Base-by-base conservation (phyloP, 2,888 invertebrate species). In the Lomographa bimaculata region DNA sequence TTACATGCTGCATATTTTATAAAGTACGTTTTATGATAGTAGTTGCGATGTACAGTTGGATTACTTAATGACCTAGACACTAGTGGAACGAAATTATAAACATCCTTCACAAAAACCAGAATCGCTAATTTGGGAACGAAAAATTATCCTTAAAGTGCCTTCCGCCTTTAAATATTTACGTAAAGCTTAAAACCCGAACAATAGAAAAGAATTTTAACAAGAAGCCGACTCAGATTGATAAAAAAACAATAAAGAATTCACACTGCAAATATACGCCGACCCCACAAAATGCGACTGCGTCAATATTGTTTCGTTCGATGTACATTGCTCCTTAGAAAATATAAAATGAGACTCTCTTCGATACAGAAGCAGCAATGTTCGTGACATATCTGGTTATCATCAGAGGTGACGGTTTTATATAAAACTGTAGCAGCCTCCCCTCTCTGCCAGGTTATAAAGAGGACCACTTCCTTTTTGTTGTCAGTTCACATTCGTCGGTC, bases 381-480 rank as follows among this genome's bases (percentile, higher is more conserved):
- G 7, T 7, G n/a, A 17, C 19, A 9, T 7, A 5, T 10, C 0
- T 11, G 20, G 19, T 21, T 37, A 17, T 7, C 12, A 32, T 12
- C 26, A 14, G 16, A 30, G 10, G 28, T 28, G 21, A 39, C 37
- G 21, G 30, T 27, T 7, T 17, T 46, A 37, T 47, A 47, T 43
- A 42, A 47, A 43, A 46, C 39, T 43, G 34, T 48, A 46, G 51
- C 38, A 33, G 32, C 26, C 57, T 57, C 68, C 66, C 62, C 69
- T 45, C 68, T 63, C 52, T 46, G 34, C 43, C 46, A 52, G 59
- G 55, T 62, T 71, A 74, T 74, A 75, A 70, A 75, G 68, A 60
- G 64, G 56, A 52, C 44, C 40, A 55, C 60, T 50, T 52, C 59
- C 48, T 57, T 34, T 46, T 29, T 53, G 47, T 50, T 57, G 41